A percentile compares a stretch with the other conserved stretches of the same genome.
Evolutionary conservation across 1,140 invertebrate genomes (phyloP).

Genomic region (Pseudomyrmex dendroicus): DNA sequence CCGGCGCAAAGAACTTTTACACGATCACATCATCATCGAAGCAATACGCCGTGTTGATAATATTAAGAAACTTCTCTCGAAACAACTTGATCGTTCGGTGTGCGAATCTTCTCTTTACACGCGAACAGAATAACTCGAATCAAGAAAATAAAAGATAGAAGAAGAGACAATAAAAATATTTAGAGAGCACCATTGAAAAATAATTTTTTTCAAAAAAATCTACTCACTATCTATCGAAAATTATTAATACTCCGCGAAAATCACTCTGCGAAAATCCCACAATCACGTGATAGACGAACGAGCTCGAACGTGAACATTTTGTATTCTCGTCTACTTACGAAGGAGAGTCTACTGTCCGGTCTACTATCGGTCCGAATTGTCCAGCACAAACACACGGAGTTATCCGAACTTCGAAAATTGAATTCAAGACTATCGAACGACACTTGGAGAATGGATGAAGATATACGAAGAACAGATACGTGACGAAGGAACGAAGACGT

Average conservation of each 20-base stretch:
- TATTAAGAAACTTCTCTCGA: slow-evolving; percentile 5
- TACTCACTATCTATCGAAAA: too few relatives aligned
- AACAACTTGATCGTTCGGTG: neutral
- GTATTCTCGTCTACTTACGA: slow-evolving; percentile 31
- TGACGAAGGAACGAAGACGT: neutral
- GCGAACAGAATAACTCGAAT: neutral
- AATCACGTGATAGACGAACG: neutral
- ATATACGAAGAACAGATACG: neutral
- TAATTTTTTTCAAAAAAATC: neutral
- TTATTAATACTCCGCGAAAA: neutral
- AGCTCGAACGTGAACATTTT: neutral
- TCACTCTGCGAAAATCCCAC: neutral
- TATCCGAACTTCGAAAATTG: slow-evolving; percentile 4
- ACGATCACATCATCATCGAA: slow-evolving; percentile 25
- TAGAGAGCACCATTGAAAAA: too few relatives aligned
- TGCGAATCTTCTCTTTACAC: neutral
- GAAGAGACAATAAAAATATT: neutral
- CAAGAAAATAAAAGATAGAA: neutral
- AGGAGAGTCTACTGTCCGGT: neutral
- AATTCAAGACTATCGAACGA: slow-evolving; percentile 1
- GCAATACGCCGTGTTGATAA: slow-evolving; percentile 9
- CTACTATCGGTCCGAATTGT: neutral
- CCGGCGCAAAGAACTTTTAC: slow-evolving; percentile 8
- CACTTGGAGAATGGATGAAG: slow-evolving; percentile 13
- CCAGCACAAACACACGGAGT: slow-evolving; percentile 9